phyloP scores from a whole-genome alignment of 2,797 vertebrate genomes.

The Etheostoma nigrum region DNA sequence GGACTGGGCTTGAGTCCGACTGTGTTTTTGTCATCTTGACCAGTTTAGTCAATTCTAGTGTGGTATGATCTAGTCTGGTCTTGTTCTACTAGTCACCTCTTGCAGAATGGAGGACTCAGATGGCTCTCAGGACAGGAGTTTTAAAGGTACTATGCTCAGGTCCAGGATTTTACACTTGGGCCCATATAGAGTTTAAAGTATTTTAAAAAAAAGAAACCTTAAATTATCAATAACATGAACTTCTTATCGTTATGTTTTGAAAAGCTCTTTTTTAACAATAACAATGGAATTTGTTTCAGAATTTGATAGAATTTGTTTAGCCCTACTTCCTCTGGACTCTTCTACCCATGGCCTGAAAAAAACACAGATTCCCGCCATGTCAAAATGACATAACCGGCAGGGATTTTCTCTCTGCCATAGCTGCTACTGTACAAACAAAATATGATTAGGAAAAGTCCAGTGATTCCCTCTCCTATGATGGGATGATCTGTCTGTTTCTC shows the following conservation, averaged over 20 bases:
- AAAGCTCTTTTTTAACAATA: conserved; percentile 42
- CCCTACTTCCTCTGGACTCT: conserved; percentile 38
- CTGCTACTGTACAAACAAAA: conserved; percentile 66
- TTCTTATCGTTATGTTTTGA: conserved; percentile 43
- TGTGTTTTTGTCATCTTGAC: conserved; percentile 54
- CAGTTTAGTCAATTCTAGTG: conserved; percentile 43
- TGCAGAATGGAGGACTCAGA: conserved; percentile 61
- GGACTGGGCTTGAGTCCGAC: conserved; percentile 40
- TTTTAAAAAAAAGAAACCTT: conserved; percentile 40
- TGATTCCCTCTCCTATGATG: conserved; percentile 42
- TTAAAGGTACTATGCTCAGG: conserved; percentile 63
- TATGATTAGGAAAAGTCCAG: conserved; percentile 49
- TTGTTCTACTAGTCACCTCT: conserved; percentile 46
- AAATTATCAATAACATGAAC: conserved; percentile 39
- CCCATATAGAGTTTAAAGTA: conserved; percentile 51
- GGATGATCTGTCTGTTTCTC: conserved; percentile 59
- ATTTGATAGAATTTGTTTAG: conserved; percentile 56
- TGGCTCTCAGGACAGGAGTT: conserved; percentile 77
- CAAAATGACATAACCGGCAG: conserved; percentile 57
- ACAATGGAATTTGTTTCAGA: conserved; percentile 46
- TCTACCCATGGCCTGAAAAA: conserved; percentile 42
- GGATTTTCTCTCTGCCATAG: conserved; percentile 68
- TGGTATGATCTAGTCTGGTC: conserved; percentile 48
- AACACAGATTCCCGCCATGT: conserved; percentile 47
- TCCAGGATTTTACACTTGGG: conserved; percentile 58